Percentiles rank a stretch among this genome's conserved stretches.
Evolutionary conservation across 2,797 vertebrate genomes (phyloP).

Genomic region (Spheniscus humboldti): DNA sequence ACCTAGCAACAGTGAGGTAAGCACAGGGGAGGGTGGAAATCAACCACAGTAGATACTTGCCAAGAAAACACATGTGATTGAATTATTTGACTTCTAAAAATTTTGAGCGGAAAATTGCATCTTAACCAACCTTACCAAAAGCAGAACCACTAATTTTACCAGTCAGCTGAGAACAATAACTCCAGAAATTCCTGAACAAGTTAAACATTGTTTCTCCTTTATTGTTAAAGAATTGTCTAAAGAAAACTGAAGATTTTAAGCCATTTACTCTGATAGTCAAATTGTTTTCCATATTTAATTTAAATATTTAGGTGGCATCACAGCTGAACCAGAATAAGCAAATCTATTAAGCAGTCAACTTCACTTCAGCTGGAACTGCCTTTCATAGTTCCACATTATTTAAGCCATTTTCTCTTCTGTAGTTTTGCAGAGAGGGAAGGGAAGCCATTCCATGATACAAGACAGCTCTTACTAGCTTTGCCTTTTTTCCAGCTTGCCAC

Average conservation of each 20-base stretch:
- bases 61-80: neutral
- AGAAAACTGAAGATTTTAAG: neutral
- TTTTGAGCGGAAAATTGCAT: neutral
- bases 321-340: neutral
- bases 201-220: neutral
- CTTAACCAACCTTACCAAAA: neutral
- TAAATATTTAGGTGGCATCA: neutral
- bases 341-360: neutral
- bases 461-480: neutral
- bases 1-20: neutral
- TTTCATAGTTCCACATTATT: neutral
- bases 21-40: neutral
- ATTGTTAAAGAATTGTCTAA: neutral
- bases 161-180: neutral
- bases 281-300: neutral
- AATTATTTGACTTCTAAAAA: neutral
- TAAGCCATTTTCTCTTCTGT: neutral
- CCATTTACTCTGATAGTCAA: neutral
- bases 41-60: neutral
- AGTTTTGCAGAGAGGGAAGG: neutral
- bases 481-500: neutral
- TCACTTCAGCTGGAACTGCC: neutral
- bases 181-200: neutral
- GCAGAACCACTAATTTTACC: neutral
- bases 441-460: neutral